phyloP scores from a whole-genome alignment of 1,140 invertebrate genomes.

The Neodiprion lecontei region DNA sequence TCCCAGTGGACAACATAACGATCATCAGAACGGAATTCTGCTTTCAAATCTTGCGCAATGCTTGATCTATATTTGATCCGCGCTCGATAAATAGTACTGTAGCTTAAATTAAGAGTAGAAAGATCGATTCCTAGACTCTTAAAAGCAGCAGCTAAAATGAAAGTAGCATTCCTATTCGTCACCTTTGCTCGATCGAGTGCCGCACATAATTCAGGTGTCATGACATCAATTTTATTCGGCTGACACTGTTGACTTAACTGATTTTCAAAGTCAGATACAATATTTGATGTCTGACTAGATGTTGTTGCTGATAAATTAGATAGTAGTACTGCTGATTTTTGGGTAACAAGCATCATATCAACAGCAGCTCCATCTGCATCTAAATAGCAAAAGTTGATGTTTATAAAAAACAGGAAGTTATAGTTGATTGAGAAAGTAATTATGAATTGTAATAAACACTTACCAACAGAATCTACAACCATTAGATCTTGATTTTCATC shows the following conservation, averaged over 20 bases:
- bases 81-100: slow-evolving; percentile 31
- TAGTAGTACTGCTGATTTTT: too few relatives aligned
- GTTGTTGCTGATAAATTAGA: slow-evolving; percentile 15
- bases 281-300: slow-evolving; percentile 6
- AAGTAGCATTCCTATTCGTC: slow-evolving; percentile 35
- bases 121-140: slow-evolving; percentile 33
- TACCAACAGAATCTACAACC: too few relatives aligned
- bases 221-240: slow-evolving; percentile 26
- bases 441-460: too few relatives aligned
- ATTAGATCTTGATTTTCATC: too few relatives aligned
- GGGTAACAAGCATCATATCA: too few relatives aligned
- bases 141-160: slow-evolving; percentile 33
- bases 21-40: neutral
- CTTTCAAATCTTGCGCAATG: slow-evolving; percentile 12
- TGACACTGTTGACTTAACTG: neutral
- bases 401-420: too few relatives aligned
- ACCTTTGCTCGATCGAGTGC: slow-evolving; percentile 37
- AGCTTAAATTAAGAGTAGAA: slow-evolving; percentile 29
- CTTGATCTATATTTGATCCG: slow-evolving; percentile 18
- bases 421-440: too few relatives aligned
- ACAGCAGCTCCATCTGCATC: too few relatives aligned
- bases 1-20: slow-evolving; percentile 2
- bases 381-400: too few relatives aligned
- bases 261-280: neutral
- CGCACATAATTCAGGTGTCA: slow-evolving; percentile 28